A percentile compares a stretch with the other conserved stretches of the same genome.
Conservation (phyloP, 2,888 invertebrate genomes). For the Stenurella melanura region DNA sequence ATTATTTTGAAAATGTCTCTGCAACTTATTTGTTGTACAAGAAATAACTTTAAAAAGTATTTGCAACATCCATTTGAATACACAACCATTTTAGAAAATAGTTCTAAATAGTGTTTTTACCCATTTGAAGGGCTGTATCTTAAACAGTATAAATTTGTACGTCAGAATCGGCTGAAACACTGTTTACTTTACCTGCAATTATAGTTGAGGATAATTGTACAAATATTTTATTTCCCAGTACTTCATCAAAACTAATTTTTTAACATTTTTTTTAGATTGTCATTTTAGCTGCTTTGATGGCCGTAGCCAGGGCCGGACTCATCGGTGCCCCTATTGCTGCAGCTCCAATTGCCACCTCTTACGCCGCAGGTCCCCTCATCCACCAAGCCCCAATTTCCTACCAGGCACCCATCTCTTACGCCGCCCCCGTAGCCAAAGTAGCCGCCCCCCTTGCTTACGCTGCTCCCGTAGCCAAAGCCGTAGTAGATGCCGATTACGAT, state of each 20-base stretch:
- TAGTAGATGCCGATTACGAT: slow-evolving; percentile 67
- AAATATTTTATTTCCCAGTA: too few relatives aligned
- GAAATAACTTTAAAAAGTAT: too few relatives aligned
- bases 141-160: too few relatives aligned
- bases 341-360: background rate
- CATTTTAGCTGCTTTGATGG: slow-evolving; percentile 51
- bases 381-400: slow-evolving; percentile 53
- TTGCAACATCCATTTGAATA: too few relatives aligned
- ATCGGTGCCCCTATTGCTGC: slow-evolving; percentile 42
- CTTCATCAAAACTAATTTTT: background rate
- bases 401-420: slow-evolving; percentile 62
- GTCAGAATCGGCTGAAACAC: too few relatives aligned
- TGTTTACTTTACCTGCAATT: too few relatives aligned
- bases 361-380: slow-evolving; percentile 64
- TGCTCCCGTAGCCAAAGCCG: slow-evolving; percentile 44
- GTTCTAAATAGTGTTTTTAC: too few relatives aligned
- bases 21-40: too few relatives aligned
- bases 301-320: slow-evolving; percentile 59
- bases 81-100: too few relatives aligned
- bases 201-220: too few relatives aligned
- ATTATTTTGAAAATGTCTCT: too few relatives aligned
- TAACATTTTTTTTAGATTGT: background rate
- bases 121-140: too few relatives aligned
- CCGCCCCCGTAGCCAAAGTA: slow-evolving; percentile 54
- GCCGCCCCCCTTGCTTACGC: background rate